Base-by-base conservation (phyloP, 2,888 invertebrate genomes). In the Dolichopus griseipennis region DNA sequence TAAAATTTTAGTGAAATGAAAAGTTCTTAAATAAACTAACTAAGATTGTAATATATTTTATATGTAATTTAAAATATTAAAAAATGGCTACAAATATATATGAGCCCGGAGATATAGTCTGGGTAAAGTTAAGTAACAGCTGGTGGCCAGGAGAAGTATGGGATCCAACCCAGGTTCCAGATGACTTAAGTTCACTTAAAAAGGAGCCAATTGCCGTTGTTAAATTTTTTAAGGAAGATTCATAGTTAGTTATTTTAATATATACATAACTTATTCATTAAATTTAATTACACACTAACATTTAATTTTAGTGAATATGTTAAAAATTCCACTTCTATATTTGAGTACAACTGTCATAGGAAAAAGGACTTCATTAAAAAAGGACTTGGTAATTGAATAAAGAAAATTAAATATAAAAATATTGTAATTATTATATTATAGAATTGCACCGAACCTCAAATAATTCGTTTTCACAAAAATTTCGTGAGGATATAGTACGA, bases 81-180 rank as follows among this genome's bases (percentile, higher is more conserved):
- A 27, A 52, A 52, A 52, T 52, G 52, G 4, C 52, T 12, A 12
- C 52, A 7, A 52, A 52, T n/a, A n/a, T 52, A 63, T 80, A 78
- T 82, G 83, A 84, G 75, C 88, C 89, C 74, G 90, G 90, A 67
- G 91, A 93, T 76, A 84, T 92, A 75, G 93, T 93, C 71, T 93
- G 93, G 93, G 91, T 92, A 22, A 93, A 92, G 80, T 81, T 92
- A 71, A 89, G 90, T 61, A 84, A 87, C 62, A 88, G 87, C 75
- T 93, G 92, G 92, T 93, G 93, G 93, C 93, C 93, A 34, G 92
- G 91, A 15, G 89, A 90, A 79, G 91, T 93, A 70, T 85, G 86
- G 65, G 85, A 85, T 71, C 82, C 84, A 72, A 85, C 86, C 67
- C 84, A 84, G 75, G 81, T 91, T 68, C 89, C 90, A 33, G 85